phyloP scores from a whole-genome alignment of 1,140 invertebrate genomes.

The Drosophila nebulosa region DNA sequence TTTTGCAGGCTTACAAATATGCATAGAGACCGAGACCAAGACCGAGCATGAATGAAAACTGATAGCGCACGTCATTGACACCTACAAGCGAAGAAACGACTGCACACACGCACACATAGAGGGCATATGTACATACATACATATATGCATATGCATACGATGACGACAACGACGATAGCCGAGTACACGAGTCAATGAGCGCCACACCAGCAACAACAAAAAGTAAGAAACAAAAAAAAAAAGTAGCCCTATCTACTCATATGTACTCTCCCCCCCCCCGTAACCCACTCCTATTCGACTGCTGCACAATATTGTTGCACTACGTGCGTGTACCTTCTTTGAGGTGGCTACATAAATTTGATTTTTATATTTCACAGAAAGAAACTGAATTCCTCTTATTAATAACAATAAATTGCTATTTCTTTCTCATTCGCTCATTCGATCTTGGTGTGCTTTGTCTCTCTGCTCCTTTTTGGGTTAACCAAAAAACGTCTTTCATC shows the following conservation, averaged over 20 bases:
- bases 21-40: background rate
- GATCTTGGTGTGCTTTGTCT: background rate
- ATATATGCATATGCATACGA: background rate
- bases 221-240: background rate
- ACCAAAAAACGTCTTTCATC: slow-evolving; percentile 55
- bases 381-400: slow-evolving; percentile 71
- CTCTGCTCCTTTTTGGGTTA: slow-evolving; percentile 34
- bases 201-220: background rate
- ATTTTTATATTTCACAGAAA: slow-evolving; percentile 71
- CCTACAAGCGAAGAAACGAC: slow-evolving; percentile 38
- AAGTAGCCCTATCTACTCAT: background rate
- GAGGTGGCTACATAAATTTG: slow-evolving; percentile 75
- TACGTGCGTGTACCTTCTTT: background rate
- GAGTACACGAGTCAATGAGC: background rate
- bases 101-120: background rate
- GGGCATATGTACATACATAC: too few relatives aligned
- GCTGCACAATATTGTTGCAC: slow-evolving; percentile 36
- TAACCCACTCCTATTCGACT: background rate
- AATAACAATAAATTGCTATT: slow-evolving; percentile 65
- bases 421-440: background rate
- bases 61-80: slow-evolving; percentile 78
- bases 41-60: slow-evolving; percentile 69
- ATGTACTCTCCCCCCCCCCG: background rate
- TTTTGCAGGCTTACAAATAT: slow-evolving; percentile 13
- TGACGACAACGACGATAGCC: background rate